phyloP scores from a whole-genome alignment of 2,888 invertebrate genomes.

The Cantharis flavilabris region DNA sequence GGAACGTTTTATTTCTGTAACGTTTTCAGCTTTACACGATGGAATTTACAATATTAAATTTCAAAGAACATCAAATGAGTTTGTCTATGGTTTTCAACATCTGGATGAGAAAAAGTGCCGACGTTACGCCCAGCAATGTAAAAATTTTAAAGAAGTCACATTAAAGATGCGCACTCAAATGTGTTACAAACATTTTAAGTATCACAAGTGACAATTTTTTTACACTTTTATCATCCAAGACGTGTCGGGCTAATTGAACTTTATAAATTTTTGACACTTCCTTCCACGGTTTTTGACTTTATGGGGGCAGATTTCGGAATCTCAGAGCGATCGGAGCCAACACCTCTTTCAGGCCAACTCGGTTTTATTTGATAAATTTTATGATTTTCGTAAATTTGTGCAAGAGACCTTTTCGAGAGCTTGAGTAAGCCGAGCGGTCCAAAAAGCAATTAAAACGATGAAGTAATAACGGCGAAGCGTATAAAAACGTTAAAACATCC shows the following conservation, averaged over 20 bases:
- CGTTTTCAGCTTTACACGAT: conserved; percentile 10
- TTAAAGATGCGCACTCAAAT: conserved; percentile 23
- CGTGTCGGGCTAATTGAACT: neutral
- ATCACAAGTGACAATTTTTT: neutral
- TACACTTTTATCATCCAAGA: neutral
- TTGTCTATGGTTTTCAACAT: conserved; percentile 31
- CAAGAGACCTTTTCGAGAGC: no score
- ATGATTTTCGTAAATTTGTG: no score
- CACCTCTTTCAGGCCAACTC: neutral
- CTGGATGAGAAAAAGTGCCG: conserved; percentile 34
- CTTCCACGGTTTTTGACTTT: neutral
- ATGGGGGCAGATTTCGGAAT: neutral
- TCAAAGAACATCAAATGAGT: conserved; percentile 33
- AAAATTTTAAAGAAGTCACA: conserved; percentile 26
- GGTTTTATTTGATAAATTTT: neutral
- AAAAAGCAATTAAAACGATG: neutral
- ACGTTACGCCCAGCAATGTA: conserved; percentile 31
- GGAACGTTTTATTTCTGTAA: conserved; percentile 15
- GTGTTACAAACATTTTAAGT: conserved; percentile 11
- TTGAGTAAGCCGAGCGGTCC: neutral
- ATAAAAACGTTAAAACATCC: neutral
- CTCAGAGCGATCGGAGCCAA: neutral
- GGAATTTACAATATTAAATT: conserved; percentile 34
- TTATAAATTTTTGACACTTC: neutral
- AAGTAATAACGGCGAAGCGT: neutral